Percentiles rank a stretch among this genome's conserved stretches.
phyloP scores from a whole-genome alignment of 2,797 vertebrate genomes.

The Todus mexicanus region DNA sequence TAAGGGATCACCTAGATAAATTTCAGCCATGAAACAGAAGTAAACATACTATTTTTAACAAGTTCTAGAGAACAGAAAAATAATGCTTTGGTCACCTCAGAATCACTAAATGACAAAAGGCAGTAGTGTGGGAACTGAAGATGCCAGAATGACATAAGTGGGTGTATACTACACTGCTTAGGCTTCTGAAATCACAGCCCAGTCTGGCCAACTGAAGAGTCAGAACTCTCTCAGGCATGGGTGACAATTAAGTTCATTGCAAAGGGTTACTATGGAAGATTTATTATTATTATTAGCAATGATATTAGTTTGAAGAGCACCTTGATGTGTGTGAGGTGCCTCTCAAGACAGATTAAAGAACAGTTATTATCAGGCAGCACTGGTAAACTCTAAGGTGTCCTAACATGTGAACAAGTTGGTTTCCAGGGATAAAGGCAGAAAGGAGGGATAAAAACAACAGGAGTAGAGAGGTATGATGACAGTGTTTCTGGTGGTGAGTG shows the following conservation, averaged over 20 bases:
- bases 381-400: background rate
- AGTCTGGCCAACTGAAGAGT: background rate
- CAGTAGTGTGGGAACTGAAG: background rate
- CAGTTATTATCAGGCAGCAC: background rate
- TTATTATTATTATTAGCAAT: background rate
- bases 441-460: background rate
- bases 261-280: background rate
- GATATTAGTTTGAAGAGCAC: background rate
- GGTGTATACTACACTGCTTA: background rate
- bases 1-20: background rate
- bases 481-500: background rate
- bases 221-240: background rate
- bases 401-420: background rate
- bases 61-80: background rate
- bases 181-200: background rate
- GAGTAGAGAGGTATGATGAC: background rate
- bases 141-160: background rate
- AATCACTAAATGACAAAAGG: background rate
- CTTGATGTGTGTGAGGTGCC: background rate
- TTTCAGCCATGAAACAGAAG: background rate
- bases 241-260: background rate
- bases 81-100: background rate
- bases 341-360: background rate
- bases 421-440: background rate
- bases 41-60: background rate